These are phyloP conservation scores for Xestia ashworthii DNA, from an alignment of 2,888 invertebrate genomes.

Conservation along the genomic window DNA sequence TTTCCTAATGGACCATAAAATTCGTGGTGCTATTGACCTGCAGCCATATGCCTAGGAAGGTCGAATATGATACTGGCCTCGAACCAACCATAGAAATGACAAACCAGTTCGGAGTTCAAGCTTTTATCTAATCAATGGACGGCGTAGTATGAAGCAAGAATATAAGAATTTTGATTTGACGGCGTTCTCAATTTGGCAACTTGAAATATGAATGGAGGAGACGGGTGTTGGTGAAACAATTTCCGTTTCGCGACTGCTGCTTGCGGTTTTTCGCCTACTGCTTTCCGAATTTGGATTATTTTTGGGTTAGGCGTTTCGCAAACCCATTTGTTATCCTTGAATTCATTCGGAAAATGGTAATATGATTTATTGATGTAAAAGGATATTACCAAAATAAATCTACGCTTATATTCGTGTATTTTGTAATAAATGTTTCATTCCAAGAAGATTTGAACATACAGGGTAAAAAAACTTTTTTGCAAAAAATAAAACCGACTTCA, in stretches of 20 bases:
- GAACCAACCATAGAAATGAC: constrained; percentile 31
- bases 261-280: constrained; percentile 53
- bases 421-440: not conserved
- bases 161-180: constrained; percentile 30
- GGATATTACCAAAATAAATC: constrained; percentile 17
- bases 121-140: constrained; percentile 52
- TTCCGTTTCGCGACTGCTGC: constrained; percentile 48
- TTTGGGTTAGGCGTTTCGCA: constrained; percentile 49
- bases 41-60: constrained; percentile 46
- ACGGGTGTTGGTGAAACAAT: constrained; percentile 55
- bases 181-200: constrained; percentile 53
- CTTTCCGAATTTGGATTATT: constrained; percentile 38
- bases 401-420: not conserved
- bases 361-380: constrained; percentile 6
- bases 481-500: too few species aligned
- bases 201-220: constrained; percentile 54
- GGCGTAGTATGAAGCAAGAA: constrained; percentile 27
- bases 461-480: too few species aligned
- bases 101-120: constrained; percentile 50
- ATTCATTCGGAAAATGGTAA: constrained; percentile 5
- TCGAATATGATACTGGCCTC: constrained; percentile 40
- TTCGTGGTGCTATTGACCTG: constrained; percentile 59
- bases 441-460: not conserved
- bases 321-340: constrained; percentile 32
- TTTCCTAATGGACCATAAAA: constrained; percentile 27